These are phyloP conservation scores for Notospermus geniculatus DNA, from an alignment of 1,140 invertebrate species.

Conservation along the genomic window DNA sequence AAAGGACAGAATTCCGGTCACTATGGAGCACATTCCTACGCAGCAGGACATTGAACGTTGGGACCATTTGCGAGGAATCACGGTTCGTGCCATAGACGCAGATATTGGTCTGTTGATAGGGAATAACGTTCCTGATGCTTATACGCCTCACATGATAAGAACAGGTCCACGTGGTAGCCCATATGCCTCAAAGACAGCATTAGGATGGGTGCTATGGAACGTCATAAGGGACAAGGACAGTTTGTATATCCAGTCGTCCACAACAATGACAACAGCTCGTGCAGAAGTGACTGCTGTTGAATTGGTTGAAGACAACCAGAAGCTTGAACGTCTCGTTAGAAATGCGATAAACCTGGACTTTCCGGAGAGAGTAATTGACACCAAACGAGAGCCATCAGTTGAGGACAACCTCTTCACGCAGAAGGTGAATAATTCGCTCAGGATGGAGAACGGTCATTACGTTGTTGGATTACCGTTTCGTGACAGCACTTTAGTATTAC, in stretches of 20 bases:
- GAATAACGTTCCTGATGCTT: background rate
- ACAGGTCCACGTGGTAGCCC: background rate
- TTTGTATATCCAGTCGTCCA: no score
- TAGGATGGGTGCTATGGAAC: background rate
- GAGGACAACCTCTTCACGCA: slow-evolving; percentile 19
- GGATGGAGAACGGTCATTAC: slow-evolving; percentile 13
- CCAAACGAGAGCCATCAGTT: slow-evolving; percentile 15
- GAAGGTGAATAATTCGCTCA: slow-evolving; percentile 14
- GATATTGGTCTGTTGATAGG: background rate
- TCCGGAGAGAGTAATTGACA: slow-evolving; percentile 18
- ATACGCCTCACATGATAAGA: background rate
- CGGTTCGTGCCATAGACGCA: background rate
- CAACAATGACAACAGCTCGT: no score
- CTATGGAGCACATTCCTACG: background rate
- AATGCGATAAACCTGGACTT: slow-evolving; percentile 23
- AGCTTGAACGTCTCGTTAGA: slow-evolving; percentile 16
- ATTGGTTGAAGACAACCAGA: background rate
- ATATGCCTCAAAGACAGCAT: background rate
- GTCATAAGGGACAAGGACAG: no score
- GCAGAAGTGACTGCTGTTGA: background rate
- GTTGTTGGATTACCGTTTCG: slow-evolving; percentile 17
- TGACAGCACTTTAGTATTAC: slow-evolving; percentile 4
- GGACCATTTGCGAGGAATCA: background rate
- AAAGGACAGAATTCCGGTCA: background rate
- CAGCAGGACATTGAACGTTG: background rate